Conservation (phyloP, 2,113 vertebrate genomes). For the Circaetus gallicus region DNA sequence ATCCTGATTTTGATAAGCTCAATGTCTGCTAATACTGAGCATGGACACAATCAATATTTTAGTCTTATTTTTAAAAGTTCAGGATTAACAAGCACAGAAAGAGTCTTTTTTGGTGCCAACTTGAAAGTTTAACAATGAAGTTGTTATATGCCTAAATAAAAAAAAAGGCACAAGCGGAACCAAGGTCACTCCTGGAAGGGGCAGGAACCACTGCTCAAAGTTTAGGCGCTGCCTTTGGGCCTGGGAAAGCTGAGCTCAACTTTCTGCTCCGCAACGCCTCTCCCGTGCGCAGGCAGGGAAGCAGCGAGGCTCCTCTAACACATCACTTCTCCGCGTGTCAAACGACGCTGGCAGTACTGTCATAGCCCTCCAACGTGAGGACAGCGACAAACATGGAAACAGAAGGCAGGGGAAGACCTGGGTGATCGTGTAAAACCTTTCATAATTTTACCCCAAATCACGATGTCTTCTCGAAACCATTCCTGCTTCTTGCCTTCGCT, state of each 20-base stretch:
- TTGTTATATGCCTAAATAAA: neutral
- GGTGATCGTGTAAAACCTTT: neutral
- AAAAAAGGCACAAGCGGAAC: neutral
- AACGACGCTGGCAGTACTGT: neutral
- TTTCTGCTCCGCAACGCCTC: neutral
- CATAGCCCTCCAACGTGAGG: accelerated
- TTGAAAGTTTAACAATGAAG: neutral
- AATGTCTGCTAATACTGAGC: neutral
- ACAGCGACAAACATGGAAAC: neutral
- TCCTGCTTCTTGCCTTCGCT: neutral
- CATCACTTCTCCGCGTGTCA: neutral
- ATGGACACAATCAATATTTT: neutral
- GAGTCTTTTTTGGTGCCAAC: neutral
- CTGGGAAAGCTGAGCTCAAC: neutral
- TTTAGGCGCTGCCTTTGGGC: neutral
- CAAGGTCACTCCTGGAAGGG: neutral
- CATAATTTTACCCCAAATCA: neutral
- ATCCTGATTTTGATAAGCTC: neutral
- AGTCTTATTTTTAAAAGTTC: neutral
- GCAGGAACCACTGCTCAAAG: neutral
- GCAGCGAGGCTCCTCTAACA: neutral
- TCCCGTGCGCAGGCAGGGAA: neutral
- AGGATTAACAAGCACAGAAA: neutral
- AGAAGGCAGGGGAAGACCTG: neutral
- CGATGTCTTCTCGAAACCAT: neutral